phyloP scores from a whole-genome alignment of 2,888 invertebrate genomes.

The Balanococcus diminutus region DNA sequence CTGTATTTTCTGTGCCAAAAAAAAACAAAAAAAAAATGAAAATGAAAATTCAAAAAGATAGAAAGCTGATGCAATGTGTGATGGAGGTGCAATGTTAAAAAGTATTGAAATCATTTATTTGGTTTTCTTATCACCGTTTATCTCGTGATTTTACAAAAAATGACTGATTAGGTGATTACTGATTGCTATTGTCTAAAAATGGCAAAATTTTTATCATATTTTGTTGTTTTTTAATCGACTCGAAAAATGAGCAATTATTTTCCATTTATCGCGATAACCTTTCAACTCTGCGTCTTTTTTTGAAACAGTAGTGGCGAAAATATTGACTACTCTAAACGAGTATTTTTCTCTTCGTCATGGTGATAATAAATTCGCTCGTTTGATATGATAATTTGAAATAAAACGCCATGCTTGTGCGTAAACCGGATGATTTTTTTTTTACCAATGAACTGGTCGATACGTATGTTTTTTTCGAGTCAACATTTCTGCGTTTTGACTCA shows the following conservation, averaged over 20 bases:
- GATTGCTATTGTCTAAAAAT: no score
- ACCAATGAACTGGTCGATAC: neutral
- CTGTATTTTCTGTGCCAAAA: no score
- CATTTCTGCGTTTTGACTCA: neutral
- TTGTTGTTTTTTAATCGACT: neutral
- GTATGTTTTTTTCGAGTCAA: neutral
- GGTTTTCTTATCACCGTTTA: no score
- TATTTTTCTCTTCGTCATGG: neutral
- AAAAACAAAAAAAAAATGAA: no score
- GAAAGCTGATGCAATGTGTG: no score
- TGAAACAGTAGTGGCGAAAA: neutral
- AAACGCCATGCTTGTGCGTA: neutral
- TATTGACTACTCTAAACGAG: neutral
- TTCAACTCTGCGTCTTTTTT: neutral
- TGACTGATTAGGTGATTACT: no score
- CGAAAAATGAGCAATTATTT: neutral
- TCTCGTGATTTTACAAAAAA: no score
- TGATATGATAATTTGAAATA: neutral
- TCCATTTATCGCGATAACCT: neutral
- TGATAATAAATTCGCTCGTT: neutral
- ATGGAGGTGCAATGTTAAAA: no score
- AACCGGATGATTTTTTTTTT: neutral
- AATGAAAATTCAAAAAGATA: no score
- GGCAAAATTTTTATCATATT: neutral
- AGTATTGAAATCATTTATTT: no score